Base-by-base conservation (phyloP, 2,888 invertebrate species). In the Onthophagus sagittarius region DNA sequence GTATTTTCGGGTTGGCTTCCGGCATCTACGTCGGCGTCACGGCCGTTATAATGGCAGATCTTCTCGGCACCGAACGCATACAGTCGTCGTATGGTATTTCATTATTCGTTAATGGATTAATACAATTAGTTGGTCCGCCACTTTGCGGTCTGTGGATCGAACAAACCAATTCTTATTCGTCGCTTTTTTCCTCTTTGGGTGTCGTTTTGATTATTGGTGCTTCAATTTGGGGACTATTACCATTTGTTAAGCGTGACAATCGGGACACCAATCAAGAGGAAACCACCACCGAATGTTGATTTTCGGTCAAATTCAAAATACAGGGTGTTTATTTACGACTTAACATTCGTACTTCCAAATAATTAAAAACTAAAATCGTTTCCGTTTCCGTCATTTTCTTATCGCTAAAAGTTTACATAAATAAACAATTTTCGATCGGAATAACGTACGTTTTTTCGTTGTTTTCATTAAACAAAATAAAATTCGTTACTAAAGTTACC, bases 41-140 rank as follows among this genome's bases (percentile, higher is more conserved):
- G 0, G 94, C 95, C 0, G 91, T 95, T 62, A 94, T 95, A 2
- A 94, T 95, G 93, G 94, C 94, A 0, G 95, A 95, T 81, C 91
- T 95, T 91, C 82, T 95, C 5, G 95, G 95, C 0, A 92, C 93
- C 0, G 94, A 95, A 78, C 88, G 93, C n/a, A 84, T 95, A 0
- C 94, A 94, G 81, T 94, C 94, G 0, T 94, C 94, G 0, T 95
- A 95, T 79, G 95, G 95, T 0, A 94, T 95, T 33, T 94, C 94
- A 77, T 85, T 95, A 33, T 95, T 95, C 79, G 90, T 95, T 9
- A 95, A 95, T 79, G 95, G 95, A 0, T 88, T 95, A 70, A 83
- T 95, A 15, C 95, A 95, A 83, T 83, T 95, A 64, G 85, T 94
- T 0, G 95, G 95, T 0, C 95, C 95, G 0, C 95, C 95, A 0